Conservation (phyloP, 2,113 vertebrate genomes). For the Corythornis cristatus region DNA sequence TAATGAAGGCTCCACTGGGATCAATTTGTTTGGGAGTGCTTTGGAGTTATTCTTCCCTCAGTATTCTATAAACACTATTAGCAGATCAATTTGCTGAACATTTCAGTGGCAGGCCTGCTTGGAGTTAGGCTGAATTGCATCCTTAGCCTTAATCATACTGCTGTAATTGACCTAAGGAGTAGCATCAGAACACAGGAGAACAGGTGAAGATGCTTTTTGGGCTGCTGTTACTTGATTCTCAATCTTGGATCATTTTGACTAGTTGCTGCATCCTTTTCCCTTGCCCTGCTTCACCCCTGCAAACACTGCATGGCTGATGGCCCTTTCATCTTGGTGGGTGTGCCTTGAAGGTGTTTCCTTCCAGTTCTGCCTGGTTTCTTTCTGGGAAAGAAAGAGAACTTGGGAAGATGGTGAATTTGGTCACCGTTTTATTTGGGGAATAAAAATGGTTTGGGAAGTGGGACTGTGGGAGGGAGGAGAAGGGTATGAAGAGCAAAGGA, state of each 20-base stretch:
- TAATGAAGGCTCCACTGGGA: not conserved
- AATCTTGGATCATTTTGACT: not conserved
- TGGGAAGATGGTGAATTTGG: not conserved
- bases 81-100: not conserved
- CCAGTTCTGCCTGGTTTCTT: not conserved
- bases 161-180: not conserved
- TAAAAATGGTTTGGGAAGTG: not conserved
- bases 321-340: fast-evolving
- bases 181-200: not conserved
- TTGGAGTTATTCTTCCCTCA: not conserved
- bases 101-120: not conserved
- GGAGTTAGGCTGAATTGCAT: not conserved
- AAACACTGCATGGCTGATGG: not conserved
- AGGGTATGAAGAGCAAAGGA: not conserved
- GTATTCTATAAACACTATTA: not conserved
- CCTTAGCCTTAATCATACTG: not conserved
- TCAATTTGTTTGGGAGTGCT: not conserved
- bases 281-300: not conserved
- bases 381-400: not conserved
- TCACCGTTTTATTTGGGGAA: not conserved
- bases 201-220: not conserved
- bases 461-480: not conserved
- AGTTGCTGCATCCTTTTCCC: not conserved
- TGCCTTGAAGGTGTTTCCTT: not conserved
- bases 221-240: not conserved